These are phyloP conservation scores for Parochlus steinenii DNA, from an alignment of 2,888 invertebrate genomes.

Conservation along the genomic window DNA sequence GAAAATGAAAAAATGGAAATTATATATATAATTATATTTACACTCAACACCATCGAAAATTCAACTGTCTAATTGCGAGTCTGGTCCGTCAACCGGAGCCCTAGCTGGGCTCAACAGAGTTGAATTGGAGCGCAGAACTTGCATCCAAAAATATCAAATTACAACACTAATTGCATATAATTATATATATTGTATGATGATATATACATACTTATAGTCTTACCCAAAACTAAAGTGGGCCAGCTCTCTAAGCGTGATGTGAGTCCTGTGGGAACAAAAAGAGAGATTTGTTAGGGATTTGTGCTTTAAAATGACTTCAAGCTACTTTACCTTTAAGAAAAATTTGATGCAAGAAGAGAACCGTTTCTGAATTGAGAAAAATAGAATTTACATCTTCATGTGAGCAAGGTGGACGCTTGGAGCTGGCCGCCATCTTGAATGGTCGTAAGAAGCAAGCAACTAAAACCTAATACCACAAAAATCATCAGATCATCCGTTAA, in stretches of 20 bases:
- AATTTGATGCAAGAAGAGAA: conserved; percentile 83
- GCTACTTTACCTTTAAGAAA: conserved; percentile 57
- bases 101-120: too few relatives aligned
- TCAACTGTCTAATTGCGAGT: too few relatives aligned
- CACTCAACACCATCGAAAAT: too few relatives aligned
- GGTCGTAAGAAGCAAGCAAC: conserved; percentile 77
- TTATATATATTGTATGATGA: too few relatives aligned
- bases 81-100: too few relatives aligned
- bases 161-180: too few relatives aligned
- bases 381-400: conserved; percentile 91
- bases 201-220: conserved; percentile 17
- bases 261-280: conserved; percentile 25
- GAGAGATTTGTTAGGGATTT: too few relatives aligned
- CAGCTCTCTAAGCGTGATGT: conserved; percentile 83
- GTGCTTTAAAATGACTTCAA: too few relatives aligned
- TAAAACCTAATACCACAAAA: conserved; percentile 32
- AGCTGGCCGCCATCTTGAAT: conserved; percentile 87
- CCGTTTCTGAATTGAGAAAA: conserved; percentile 82
- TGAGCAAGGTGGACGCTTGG: conserved; percentile 79
- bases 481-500: background rate
- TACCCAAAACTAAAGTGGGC: conserved; percentile 85
- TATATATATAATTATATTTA: too few relatives aligned
- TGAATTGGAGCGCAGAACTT: too few relatives aligned
- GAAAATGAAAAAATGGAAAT: too few relatives aligned
- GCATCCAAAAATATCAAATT: too few relatives aligned